Base-by-base conservation (phyloP, 2,113 vertebrate genomes). In the Pandion haliaetus region DNA sequence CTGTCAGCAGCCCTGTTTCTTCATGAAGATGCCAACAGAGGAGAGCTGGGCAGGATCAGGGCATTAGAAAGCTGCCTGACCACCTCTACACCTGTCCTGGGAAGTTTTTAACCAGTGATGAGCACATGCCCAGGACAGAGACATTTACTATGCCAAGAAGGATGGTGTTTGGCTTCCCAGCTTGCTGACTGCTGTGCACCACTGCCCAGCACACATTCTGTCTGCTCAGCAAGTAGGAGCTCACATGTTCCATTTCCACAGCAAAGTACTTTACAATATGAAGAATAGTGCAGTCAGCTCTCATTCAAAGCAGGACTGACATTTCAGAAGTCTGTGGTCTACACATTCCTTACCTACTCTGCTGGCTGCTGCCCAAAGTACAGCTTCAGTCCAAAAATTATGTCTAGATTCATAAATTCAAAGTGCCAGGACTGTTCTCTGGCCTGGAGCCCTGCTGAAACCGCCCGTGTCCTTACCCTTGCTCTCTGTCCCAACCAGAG, bases 381-480 rank as follows among this genome's bases (percentile, higher is more conserved):
- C 1, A 2, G 49, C 50, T 94, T 65, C 67, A 28, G 21, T 73
- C 77, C 77, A 89, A 82, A 91, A 84, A 32, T n/a, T 34, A 52
- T 15, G 81, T 55, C 92, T 71, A 87, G 45, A 82, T 63, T 82
- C 29, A 62, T 16, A 4, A 96, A 84, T 73, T 89, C 58, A 62
- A 32, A n/a, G 50, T 66, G 69, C 63, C 63, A 70, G 23, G 63
- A 49, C 31, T 17, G 18, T 84, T 67, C 23, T 40, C 38, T 67
- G 69, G 69, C 63, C 63, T 81, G 49, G 2, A 84, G 40, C 19
- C 79, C 76, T 52, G 52, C 62, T 63, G 47, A 88, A 38, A 44
- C 20, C 38, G 79, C 9, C 59, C 0, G 0, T 14, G 38, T 25
- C 58, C 52, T 72, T 38, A 40, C 42, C 52, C 54, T 45, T 0